phyloP scores from a whole-genome alignment of 1,140 invertebrate species.

The Ridgeia piscesae region DNA sequence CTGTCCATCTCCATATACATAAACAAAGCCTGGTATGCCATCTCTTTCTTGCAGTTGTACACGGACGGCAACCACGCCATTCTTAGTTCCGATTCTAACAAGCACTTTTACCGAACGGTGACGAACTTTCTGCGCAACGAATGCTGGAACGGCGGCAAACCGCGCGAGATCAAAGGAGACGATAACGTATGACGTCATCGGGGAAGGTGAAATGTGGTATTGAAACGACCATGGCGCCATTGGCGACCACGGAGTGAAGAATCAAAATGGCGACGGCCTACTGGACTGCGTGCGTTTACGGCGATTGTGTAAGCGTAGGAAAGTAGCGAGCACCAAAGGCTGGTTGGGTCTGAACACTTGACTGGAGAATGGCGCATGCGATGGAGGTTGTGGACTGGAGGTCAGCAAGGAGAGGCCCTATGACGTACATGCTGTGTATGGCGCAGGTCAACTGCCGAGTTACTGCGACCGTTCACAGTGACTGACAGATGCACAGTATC shows the following conservation, averaged over 20 bases:
- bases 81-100: conserved; percentile 58
- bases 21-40: not conserved
- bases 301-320: not conserved
- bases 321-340: not conserved
- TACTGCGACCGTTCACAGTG: too few species aligned
- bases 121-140: conserved; percentile 74
- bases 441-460: too few species aligned
- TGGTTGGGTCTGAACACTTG: not conserved
- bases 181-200: not conserved
- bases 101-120: conserved; percentile 85
- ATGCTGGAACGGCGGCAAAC: conserved; percentile 27
- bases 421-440: not conserved
- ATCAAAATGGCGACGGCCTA: not conserved
- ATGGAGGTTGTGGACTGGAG: not conserved
- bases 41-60: not conserved
- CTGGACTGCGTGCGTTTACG: not conserved
- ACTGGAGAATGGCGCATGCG: not conserved
- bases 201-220: not conserved
- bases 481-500: not conserved
- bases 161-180: conserved; percentile 14
- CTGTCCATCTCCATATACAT: not conserved
- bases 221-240: not conserved
- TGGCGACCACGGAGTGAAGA: not conserved
- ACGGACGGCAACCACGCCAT: not conserved
- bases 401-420: not conserved